Percentiles rank a stretch among this genome's conserved stretches.
Evolutionary conservation across 2,113 vertebrate genomes (phyloP).

Genomic region (Xerus inauris): DNA sequence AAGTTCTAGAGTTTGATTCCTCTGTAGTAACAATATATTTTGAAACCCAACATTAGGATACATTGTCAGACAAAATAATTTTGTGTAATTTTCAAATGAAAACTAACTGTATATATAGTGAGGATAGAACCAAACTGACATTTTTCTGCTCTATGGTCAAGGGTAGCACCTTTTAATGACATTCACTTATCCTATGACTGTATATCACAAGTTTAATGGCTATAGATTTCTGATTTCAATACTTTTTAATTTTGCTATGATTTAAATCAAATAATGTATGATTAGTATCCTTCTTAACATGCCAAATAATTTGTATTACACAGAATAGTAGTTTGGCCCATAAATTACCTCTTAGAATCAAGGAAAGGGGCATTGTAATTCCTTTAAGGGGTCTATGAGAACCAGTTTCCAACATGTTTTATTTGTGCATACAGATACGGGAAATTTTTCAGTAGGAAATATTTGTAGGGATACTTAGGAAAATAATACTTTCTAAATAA

Average conservation of each 20-base stretch:
- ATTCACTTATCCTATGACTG: slow-evolving; percentile 7
- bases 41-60: not conserved
- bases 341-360: slow-evolving; percentile 37
- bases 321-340: not conserved
- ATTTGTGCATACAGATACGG: not conserved
- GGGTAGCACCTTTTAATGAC: not conserved
- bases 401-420: not conserved
- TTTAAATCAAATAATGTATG: not conserved
- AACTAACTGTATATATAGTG: not conserved
- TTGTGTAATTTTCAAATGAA: not conserved
- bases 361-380: not conserved
- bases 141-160: not conserved
- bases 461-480: slow-evolving; percentile 24
- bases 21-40: not conserved
- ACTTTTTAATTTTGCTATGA: not conserved
- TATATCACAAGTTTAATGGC: not conserved
- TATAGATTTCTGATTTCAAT: not conserved
- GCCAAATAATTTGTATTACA: not conserved
- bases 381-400: not conserved
- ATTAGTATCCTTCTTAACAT: not conserved
- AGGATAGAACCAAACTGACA: not conserved
- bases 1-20: slow-evolving; percentile 1
- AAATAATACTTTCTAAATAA: not conserved
- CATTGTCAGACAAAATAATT: not conserved
- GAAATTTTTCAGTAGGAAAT: slow-evolving; percentile 3